Percentiles rank a stretch among this genome's conserved stretches.
These are phyloP conservation scores for Latrodectus elegans DNA, from an alignment of 2,888 invertebrate genomes.

Conservation along the genomic window DNA sequence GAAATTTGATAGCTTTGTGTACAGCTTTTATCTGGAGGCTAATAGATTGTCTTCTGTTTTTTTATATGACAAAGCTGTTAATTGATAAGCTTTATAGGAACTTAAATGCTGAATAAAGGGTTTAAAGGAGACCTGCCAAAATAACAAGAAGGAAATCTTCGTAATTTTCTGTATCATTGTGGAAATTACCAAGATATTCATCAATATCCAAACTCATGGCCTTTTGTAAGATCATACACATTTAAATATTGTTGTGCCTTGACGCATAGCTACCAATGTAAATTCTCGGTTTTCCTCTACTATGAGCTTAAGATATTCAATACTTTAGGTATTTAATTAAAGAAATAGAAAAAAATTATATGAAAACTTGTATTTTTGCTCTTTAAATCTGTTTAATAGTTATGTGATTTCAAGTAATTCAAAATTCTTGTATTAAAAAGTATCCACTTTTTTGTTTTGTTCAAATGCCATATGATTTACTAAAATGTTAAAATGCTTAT, in stretches of 20 bases:
- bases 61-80: constrained; percentile 53
- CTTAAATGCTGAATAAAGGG: constrained; percentile 2
- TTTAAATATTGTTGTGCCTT: constrained; percentile 68
- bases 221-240: constrained; percentile 41
- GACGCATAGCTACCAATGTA: constrained; percentile 64
- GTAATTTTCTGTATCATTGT: constrained; percentile 45
- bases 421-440: too few species aligned
- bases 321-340: constrained; percentile 39
- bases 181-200: constrained; percentile 44
- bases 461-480: too few species aligned
- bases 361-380: constrained; percentile 6
- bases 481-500: too few species aligned
- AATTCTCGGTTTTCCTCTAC: constrained; percentile 56
- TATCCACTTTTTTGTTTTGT: too few species aligned
- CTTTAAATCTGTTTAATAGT: too few species aligned
- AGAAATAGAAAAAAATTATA: constrained; percentile 25
- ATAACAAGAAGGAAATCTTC: constrained; percentile 30
- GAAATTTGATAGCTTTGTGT: constrained; percentile 68
- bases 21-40: constrained; percentile 62
- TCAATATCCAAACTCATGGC: constrained; percentile 46
- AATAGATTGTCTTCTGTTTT: constrained; percentile 41
- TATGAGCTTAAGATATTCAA: constrained; percentile 64
- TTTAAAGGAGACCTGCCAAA: neutral
- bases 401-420: too few species aligned
- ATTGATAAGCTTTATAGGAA: constrained; percentile 40